Conservation (phyloP, 2,113 vertebrate genomes). For the Acrocephalus kingi region DNA sequence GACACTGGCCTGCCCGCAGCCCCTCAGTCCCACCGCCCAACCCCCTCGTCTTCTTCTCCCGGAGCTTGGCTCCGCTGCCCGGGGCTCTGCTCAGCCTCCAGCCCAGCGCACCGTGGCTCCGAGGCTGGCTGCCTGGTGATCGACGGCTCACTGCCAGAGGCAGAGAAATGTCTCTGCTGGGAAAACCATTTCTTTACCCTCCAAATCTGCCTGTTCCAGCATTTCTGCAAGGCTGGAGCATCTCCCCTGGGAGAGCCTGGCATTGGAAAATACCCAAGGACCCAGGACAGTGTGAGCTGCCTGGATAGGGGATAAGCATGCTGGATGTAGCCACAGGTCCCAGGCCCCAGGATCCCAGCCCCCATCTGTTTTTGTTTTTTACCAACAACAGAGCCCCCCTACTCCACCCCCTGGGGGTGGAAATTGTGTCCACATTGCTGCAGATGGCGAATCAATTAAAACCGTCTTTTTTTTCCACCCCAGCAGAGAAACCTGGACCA, state of each 20-base stretch:
- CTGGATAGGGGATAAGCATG: accelerated
- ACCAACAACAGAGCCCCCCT: neutral
- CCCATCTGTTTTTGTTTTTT: neutral
- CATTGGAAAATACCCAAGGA: accelerated
- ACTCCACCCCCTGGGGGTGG: neutral
- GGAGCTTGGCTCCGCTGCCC: neutral
- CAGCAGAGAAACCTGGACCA: neutral
- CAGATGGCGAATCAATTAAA: neutral
- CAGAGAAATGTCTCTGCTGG: neutral
- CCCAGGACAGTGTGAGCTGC: neutral
- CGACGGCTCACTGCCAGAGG: neutral
- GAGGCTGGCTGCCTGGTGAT: neutral
- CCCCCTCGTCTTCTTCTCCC: neutral
- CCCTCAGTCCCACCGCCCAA: neutral
- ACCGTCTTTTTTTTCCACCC: neutral
- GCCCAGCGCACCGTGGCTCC: neutral
- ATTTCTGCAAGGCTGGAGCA: neutral
- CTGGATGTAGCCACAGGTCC: neutral
- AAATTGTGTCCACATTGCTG: neutral
- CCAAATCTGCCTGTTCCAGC: neutral
- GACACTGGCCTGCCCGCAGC: neutral
- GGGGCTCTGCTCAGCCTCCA: neutral
- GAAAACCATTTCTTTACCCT: neutral
- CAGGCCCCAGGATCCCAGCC: neutral
- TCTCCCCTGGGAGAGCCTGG: neutral